phyloP scores from a whole-genome alignment of 2,797 vertebrate species.

The Geotria australis region DNA sequence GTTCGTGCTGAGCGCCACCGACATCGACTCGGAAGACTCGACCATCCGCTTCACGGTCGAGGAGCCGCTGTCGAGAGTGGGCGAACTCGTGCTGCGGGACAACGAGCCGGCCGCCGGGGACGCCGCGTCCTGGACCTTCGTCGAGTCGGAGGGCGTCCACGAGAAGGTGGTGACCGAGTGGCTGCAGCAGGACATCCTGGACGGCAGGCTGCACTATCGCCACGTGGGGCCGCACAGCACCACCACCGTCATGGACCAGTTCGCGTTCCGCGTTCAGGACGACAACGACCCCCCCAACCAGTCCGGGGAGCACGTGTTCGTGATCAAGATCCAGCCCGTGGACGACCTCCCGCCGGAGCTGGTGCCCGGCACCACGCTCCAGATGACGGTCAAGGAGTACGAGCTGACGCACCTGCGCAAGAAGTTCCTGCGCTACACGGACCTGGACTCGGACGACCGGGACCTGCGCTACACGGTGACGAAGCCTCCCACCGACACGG shows the following conservation, averaged over 20 bases:
- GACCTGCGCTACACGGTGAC: constrained; percentile 33
- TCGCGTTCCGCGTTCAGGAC: constrained; percentile 40
- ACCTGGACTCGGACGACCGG: constrained; percentile 41
- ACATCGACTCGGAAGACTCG: constrained; percentile 45
- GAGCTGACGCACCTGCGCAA: constrained; percentile 35
- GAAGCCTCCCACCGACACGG: constrained; percentile 27
- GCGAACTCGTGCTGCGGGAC: constrained; percentile 35
- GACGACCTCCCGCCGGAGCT: constrained; percentile 29
- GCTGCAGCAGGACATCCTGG: constrained; percentile 43
- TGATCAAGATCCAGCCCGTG: constrained; percentile 27
- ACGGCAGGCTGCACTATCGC: constrained; percentile 42
- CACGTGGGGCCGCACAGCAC: constrained; percentile 26
- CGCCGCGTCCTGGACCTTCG: constrained; percentile 23
- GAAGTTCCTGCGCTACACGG: constrained; percentile 26
- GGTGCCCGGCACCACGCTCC: constrained; percentile 23
- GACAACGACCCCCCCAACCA: constrained; percentile 43
- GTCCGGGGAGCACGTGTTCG: constrained; percentile 29
- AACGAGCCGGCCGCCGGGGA: constrained; percentile 17
- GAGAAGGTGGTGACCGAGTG: constrained; percentile 46
- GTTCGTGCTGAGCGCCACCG: constrained; percentile 39
- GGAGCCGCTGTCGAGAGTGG: constrained; percentile 15
- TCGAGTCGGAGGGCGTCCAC: constrained; percentile 29
- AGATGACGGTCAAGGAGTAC: constrained; percentile 46
- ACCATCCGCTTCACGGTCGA: constrained; percentile 27
- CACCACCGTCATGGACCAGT: constrained; percentile 14